Conservation (phyloP, 1,140 invertebrate species). For the Ganaspis sp. region DNA sequence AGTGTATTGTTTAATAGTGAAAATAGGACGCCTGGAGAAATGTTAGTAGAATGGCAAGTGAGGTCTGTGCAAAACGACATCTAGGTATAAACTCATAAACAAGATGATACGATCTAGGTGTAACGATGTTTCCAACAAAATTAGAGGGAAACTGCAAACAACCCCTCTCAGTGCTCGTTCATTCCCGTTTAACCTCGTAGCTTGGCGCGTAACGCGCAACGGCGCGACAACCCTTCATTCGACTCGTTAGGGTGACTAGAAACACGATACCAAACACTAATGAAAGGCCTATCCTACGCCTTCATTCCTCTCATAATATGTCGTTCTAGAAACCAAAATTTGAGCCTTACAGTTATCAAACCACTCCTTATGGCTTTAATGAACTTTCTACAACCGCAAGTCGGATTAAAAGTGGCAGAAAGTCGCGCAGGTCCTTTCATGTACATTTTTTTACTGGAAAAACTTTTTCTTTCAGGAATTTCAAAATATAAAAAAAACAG, state of each 20-base stretch:
- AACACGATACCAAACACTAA: constrained; percentile 67
- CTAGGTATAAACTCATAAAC: constrained; percentile 67
- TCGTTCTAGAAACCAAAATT: not conserved
- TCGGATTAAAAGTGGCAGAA: too few relatives aligned
- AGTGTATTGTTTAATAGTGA: not conserved
- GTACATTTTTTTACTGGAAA: too few relatives aligned
- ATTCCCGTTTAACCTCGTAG: constrained; percentile 63
- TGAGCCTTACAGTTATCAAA: not conserved
- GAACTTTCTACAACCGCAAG: too few relatives aligned
- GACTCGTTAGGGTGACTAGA: constrained; percentile 63
- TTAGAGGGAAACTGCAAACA: constrained; percentile 71
- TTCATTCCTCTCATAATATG: not conserved
- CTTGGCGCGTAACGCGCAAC: constrained; percentile 51
- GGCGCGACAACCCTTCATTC: constrained; percentile 67
- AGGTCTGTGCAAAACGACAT: constrained; percentile 56
- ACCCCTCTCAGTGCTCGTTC: constrained; percentile 66
- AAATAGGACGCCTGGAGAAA: not conserved
- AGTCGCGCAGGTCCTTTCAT: too few relatives aligned
- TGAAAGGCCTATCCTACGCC: constrained; percentile 65
- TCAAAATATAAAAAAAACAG: too few relatives aligned
- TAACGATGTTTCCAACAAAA: constrained; percentile 71
- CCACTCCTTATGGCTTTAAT: too few relatives aligned
- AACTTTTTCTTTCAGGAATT: too few relatives aligned
- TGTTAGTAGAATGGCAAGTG: constrained; percentile 58
- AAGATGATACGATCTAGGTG: constrained; percentile 69